These are phyloP conservation scores for Euphydryas editha DNA, from an alignment of 2,888 invertebrate species.

Conservation along the genomic window DNA sequence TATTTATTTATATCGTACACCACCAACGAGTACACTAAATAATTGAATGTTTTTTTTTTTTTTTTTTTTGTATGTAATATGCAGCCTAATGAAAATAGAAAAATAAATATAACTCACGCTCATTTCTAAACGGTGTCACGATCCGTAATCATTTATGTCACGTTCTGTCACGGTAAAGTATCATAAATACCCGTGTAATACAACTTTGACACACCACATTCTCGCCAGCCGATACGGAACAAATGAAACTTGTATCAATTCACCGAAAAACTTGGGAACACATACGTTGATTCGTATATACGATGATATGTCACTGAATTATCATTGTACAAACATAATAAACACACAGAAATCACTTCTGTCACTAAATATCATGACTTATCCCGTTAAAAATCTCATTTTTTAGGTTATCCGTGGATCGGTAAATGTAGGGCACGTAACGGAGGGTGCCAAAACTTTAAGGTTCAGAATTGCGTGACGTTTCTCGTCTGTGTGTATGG, in stretches of 20 bases:
- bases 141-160: constrained; percentile 52
- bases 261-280: constrained; percentile 30
- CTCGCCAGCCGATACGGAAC: constrained; percentile 37
- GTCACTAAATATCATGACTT: constrained; percentile 54
- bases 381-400: constrained; percentile 60
- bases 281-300: not conserved
- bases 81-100: constrained; percentile 2
- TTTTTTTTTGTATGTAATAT: not conserved
- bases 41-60: no score
- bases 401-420: constrained; percentile 79
- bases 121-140: constrained; percentile 55
- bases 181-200: constrained; percentile 45
- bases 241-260: constrained; percentile 42
- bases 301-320: not conserved
- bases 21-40: no score
- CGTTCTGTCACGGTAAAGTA: constrained; percentile 50
- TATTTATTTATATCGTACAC: no score
- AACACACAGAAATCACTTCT: constrained; percentile 11
- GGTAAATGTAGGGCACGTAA: constrained; percentile 75
- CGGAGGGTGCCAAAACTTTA: constrained; percentile 57
- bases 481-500: constrained; percentile 56
- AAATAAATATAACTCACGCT: constrained; percentile 61
- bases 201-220: constrained; percentile 45
- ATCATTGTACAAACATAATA: not conserved
- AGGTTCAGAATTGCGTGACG: constrained; percentile 63